Evolutionary conservation across 2,797 vertebrate genomes (phyloP), one percentile per base, ranked within the genome.

Genomic region (Poecilia picta): DNA sequence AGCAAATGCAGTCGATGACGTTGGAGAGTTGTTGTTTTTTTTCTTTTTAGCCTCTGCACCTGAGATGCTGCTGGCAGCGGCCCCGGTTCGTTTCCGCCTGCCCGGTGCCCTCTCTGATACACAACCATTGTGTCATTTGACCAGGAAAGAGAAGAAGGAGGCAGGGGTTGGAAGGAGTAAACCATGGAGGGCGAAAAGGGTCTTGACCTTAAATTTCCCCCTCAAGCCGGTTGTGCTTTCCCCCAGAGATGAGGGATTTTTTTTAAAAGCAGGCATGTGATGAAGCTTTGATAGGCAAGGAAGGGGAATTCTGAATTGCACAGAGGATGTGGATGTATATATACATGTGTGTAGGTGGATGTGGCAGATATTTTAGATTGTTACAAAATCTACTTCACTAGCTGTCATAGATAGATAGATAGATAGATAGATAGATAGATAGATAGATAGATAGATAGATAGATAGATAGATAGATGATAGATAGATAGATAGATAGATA

Each of bases 231-330:
- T 89, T 92, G 91, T 91, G 84, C 78, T 87, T 83, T 89, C 86
- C 94, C 91, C 87, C 83, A 73, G 92, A 91, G 93, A 94, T 6
- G 72, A 80, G 85, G 90, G 91, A 91, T 93, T 93, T 94, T 89
- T 94, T 89, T 31, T 31, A 88, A 91, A 88, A 91, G 28, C 86
- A 88, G 84, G 85, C 91, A 87, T 88, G 85, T 87, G 88, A 87
- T 89, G 81, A 83, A 89, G 85, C 83, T 85, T 90, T 92, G 80
- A 92, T 79, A 83, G 77, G 83, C 18, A 72, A 82, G 77, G 16
- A 6, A 76, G 64, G 84, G 80, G 79, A 13, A 64, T 82, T 78
- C 81, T 68, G 31, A 82, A 75, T 80, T 62, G 33, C 77, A n/a
- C 75, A 75, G 25, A 41, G 41, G 25, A n/a, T 45, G 41, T 70